Evolutionary conservation across 2,113 vertebrate species (phyloP).

Genomic region (Daphoenositta chrysoptera): DNA sequence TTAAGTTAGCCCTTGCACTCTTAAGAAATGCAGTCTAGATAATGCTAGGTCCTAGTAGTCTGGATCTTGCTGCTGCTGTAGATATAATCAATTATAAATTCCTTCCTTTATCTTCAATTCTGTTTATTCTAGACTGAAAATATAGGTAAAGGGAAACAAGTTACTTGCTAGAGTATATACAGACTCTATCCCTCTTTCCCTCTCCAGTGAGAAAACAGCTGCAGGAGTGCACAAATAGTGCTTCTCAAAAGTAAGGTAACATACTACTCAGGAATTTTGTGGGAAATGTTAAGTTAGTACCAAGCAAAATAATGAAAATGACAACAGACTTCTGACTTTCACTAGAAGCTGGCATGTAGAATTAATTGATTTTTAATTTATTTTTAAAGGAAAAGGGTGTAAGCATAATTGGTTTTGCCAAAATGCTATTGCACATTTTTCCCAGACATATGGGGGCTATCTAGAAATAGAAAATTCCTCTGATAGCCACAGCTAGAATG

Average conservation of each 20-base stretch:
- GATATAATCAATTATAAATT: background rate
- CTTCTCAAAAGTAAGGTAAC: background rate
- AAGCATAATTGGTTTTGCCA: background rate
- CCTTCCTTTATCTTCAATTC: background rate
- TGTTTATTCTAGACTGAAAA: background rate
- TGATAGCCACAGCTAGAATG: background rate
- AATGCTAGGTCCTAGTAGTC: background rate
- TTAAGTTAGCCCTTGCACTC: background rate
- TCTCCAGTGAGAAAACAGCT: background rate
- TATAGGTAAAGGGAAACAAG: background rate
- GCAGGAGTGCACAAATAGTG: background rate
- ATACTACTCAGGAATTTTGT: background rate
- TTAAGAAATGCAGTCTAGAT: background rate
- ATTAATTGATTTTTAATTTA: background rate
- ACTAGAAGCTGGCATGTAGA: background rate
- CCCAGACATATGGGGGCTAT: rapidly evolving
- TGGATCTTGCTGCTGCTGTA: background rate
- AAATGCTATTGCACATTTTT: background rate
- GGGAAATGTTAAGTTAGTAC: background rate
- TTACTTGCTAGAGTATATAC: background rate
- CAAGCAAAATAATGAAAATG: background rate
- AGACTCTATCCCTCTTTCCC: background rate
- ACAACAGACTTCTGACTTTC: background rate
- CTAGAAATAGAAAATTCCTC: background rate
- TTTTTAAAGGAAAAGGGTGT: background rate